Evolutionary conservation across 2,888 invertebrate genomes (phyloP).

Genomic region (Enchytraeus crypticus): DNA sequence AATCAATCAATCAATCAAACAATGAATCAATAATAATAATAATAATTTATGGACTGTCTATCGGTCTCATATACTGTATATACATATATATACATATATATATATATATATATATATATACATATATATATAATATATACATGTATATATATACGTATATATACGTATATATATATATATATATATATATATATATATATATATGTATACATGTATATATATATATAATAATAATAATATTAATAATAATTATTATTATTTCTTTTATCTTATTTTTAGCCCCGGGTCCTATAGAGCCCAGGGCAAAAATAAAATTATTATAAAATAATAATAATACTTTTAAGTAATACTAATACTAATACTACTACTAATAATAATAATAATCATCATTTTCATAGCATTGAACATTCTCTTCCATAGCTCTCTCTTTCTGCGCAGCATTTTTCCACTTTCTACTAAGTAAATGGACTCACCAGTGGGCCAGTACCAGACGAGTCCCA

Average conservation of each 20-base stretch:
- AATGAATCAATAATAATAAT: background rate
- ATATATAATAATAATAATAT: background rate
- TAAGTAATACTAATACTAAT: no score
- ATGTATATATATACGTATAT: background rate
- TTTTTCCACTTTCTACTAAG: no score
- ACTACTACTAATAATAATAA: no score
- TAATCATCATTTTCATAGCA: no score
- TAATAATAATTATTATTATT: no score
- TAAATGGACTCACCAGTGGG: background rate
- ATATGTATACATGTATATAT: background rate
- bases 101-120: background rate
- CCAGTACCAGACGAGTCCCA: conserved; percentile 6
- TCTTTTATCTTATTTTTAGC: no score
- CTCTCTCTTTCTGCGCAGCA: no score
- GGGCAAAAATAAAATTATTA: no score
- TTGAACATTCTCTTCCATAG: no score
- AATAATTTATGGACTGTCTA: background rate
- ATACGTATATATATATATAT: background rate
- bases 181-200: background rate
- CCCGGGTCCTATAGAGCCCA: no score
- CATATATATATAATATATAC: background rate
- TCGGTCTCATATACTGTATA: background rate
- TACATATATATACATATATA: background rate
- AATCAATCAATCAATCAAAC: no score
- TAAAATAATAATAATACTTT: no score